Evolutionary conservation across 2,797 vertebrate species (phyloP).

Genomic region (Cyprinella venusta): DNA sequence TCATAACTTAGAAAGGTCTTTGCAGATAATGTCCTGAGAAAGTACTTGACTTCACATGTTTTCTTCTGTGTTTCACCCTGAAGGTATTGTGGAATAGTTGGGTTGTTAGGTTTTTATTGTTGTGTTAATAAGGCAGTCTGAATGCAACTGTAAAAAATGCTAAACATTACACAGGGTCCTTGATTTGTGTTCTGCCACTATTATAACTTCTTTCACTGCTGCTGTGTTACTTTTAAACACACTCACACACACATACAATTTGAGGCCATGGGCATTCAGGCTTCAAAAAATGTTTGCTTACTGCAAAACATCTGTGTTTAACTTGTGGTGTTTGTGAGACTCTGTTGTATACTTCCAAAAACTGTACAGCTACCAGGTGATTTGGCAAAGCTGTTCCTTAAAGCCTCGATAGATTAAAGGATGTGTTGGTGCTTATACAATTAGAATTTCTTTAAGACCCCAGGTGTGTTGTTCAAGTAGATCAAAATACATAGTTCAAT

Average conservation of each 20-base stretch:
- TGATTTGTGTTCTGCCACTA: constrained; percentile 14
- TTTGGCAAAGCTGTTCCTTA: constrained; percentile 36
- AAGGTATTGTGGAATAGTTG: constrained; percentile 54
- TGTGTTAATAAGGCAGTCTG: constrained; percentile 54
- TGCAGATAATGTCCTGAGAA: constrained; percentile 20
- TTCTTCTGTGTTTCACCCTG: constrained; percentile 41
- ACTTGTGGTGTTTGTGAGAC: constrained; percentile 54
- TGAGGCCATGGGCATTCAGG: constrained; percentile 26
- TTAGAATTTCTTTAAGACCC: constrained; percentile 6
- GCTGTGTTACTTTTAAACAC: neutral
- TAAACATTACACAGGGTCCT: neutral
- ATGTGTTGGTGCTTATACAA: neutral
- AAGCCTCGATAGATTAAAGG: constrained; percentile 13
- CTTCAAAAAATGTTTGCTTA: constrained; percentile 43
- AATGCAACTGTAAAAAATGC: constrained; percentile 47
- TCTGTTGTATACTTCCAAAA: constrained; percentile 44
- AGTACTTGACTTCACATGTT: constrained; percentile 21
- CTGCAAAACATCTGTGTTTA: constrained; percentile 62
- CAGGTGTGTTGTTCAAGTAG: neutral
- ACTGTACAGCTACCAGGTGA: constrained; percentile 33
- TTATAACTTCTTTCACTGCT: constrained; percentile 1
- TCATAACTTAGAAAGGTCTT: constrained; percentile 9
- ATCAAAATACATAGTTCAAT: constrained; percentile 11
- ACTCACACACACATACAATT: constrained; percentile 10
- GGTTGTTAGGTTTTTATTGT: constrained; percentile 55